Base-by-base conservation (phyloP, 2,113 vertebrate species). In the Pterocles gutturalis region DNA sequence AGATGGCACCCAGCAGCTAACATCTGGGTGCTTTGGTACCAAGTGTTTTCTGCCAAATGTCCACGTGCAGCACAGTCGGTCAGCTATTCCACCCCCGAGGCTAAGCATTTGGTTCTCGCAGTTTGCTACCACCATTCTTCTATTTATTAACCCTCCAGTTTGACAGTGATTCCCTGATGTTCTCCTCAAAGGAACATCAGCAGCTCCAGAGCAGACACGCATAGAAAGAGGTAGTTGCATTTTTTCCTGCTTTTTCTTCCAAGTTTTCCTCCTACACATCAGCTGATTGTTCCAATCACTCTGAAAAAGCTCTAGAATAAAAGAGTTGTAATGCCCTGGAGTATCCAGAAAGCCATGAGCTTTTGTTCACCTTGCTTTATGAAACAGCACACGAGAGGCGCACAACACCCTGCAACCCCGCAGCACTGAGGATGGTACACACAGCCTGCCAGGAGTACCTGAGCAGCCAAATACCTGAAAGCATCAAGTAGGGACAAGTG, bases 181-280 rank as follows among this genome's bases (percentile, higher is more conserved):
- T 31, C 48, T 65, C 34, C 38, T 53, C 69, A 41, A 60, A 55
- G 38, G 45, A 80, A 14, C 5, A 3, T 26, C 25, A 83, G 15
- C 9, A 57, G 4, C 36, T 71, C 53, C 26, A 57, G 0, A 78
- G 20, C 18, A 71, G 21, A 36, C 3, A 11, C 13, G 53, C 8
- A 38, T 2, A 11, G 19, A 22, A 55, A 61, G 9, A 72, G 11
- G 4, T 0, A 67, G 21, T 11, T 1, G 2, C 17, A 5, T 57
- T n/a, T 49, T 33, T 60, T 13, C 25, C 78, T 51, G 17, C 20
- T 36, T 71, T 73, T 31, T 49, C 38, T 43, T 70, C 11, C 4
- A 4, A 4, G 10, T 45, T 67, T 83, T 46, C 82, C n/a, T 90
- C 54, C 51, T 58, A 29, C 51, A 29, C 34, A 67, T 11, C n/a